Conservation (phyloP, 2,113 vertebrate genomes). For the Dromiciops gliroides region DNA sequence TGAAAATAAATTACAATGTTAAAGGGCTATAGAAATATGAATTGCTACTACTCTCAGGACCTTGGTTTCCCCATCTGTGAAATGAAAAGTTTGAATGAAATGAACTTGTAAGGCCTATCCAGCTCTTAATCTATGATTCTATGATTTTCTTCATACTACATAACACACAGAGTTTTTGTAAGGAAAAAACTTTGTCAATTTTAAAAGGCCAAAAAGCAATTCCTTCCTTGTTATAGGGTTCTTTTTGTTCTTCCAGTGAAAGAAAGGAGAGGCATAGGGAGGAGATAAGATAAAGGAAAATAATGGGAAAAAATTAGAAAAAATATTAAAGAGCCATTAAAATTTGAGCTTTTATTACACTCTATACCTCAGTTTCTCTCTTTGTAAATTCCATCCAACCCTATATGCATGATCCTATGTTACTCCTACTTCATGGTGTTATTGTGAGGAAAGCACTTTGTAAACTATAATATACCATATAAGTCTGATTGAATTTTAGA, state of each 20-base stretch:
- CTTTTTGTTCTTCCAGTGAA: not conserved
- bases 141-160: not conserved
- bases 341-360: not conserved
- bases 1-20: not conserved
- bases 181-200: not conserved
- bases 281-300: not conserved
- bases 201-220: not conserved
- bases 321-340: not conserved
- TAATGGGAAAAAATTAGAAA: not conserved
- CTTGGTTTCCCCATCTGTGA: not conserved
- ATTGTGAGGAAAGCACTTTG: not conserved
- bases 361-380: not conserved
- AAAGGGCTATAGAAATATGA: not conserved
- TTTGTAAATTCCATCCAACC: not conserved
- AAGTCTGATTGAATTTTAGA: not conserved
- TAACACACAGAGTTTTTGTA: not conserved
- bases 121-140: not conserved
- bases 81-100: not conserved
- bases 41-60: not conserved
- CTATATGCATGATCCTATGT: not conserved
- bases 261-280: not conserved
- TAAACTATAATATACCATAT: not conserved
- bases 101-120: not conserved
- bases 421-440: not conserved
- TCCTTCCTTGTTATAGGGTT: not conserved